These are phyloP conservation scores for Gopherus evgoodei DNA, from an alignment of 2,113 vertebrate genomes.

Conservation along the genomic window DNA sequence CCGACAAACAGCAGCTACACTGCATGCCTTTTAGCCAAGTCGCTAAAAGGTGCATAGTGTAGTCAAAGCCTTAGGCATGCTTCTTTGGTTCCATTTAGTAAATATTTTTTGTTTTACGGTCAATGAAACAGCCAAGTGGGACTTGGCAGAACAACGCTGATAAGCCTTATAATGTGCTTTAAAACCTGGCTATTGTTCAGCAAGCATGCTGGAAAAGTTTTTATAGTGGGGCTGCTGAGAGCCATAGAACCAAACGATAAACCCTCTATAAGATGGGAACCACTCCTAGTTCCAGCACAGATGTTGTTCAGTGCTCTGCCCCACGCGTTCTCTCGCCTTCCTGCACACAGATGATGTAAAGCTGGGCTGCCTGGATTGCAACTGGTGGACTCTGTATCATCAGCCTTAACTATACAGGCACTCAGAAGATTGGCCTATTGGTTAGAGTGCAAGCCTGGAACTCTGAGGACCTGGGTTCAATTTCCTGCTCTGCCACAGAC, in stretches of 20 bases:
- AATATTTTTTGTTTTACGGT: neutral
- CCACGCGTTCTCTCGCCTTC: neutral
- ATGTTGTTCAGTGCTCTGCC: neutral
- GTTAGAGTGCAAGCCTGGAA: neutral
- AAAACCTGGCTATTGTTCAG: neutral
- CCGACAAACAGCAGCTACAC: too few species aligned
- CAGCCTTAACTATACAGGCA: neutral
- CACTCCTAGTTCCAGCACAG: too few species aligned
- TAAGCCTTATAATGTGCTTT: neutral
- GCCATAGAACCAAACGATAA: too few species aligned
- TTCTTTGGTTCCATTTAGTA: neutral
- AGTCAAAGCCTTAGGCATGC: neutral
- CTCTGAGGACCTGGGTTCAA: neutral
- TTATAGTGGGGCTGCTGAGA: too few species aligned
- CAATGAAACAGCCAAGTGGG: neutral
- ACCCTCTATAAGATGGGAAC: too few species aligned
- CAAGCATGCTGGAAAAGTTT: too few species aligned
- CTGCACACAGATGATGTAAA: neutral
- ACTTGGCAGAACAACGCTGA: neutral
- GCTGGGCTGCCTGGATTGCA: neutral
- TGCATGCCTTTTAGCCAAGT: too few species aligned
- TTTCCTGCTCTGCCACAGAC: neutral
- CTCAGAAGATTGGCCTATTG: neutral
- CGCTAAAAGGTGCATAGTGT: too few species aligned
- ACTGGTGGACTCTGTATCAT: fast-evolving